A percentile compares a stretch with the other conserved stretches of the same genome.
Conservation (phyloP, 2,797 vertebrate genomes). For the Chelidonichthys spinosus region DNA sequence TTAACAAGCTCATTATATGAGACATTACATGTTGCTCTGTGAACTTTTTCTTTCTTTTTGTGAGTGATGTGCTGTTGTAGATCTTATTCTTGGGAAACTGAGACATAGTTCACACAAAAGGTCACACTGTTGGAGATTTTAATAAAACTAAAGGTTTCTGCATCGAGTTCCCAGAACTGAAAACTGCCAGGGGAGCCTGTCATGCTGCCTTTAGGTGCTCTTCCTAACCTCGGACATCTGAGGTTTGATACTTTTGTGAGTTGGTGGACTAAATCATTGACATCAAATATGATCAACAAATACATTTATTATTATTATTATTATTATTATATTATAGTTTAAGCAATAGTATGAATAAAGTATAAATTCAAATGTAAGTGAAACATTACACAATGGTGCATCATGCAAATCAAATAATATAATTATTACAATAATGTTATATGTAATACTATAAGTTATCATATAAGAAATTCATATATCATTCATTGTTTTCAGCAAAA, state of each 20-base stretch:
- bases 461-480: not conserved
- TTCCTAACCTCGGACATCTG: not conserved
- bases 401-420: too few species aligned
- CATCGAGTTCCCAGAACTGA: not conserved
- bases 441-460: not conserved
- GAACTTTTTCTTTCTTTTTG: not conserved
- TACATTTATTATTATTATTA: not conserved
- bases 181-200: not conserved
- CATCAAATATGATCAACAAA: not conserved
- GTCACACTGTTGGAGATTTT: not conserved
- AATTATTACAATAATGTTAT: not conserved
- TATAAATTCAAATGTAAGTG: too few species aligned
- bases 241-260: not conserved
- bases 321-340: not conserved
- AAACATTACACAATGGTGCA: not conserved
- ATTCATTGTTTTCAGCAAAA: too few species aligned
- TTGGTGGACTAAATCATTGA: not conserved
- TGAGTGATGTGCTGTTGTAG: not conserved
- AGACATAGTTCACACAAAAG: not conserved
- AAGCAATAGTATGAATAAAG: not conserved
- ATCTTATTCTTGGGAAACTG: not conserved
- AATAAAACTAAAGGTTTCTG: not conserved
- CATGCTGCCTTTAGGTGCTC: slow-evolving; percentile 27
- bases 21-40: not conserved
- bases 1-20: not conserved